Evolutionary conservation across 1,140 invertebrate genomes (phyloP).

Genomic region (Sarcophaga bullata): DNA sequence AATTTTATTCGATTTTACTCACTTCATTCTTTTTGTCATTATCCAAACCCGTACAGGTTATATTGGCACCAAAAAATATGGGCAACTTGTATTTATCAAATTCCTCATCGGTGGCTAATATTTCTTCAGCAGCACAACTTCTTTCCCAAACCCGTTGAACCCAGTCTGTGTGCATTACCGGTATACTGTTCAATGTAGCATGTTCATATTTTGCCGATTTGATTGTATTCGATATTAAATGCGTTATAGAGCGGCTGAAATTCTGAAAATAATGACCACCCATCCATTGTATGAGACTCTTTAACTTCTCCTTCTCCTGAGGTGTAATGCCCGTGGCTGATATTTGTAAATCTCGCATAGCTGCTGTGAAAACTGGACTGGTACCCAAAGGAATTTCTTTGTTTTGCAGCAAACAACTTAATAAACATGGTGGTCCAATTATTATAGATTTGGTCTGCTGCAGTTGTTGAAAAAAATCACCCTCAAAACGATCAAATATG

Average conservation of each 20-base stretch:
- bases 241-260: slow-evolving; percentile 79
- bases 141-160: slow-evolving; percentile 81
- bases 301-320: slow-evolving; percentile 73
- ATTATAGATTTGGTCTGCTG: slow-evolving; percentile 75
- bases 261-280: slow-evolving; percentile 79
- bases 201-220: slow-evolving; percentile 81
- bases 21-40: slow-evolving; percentile 71
- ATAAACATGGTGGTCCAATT: slow-evolving; percentile 82
- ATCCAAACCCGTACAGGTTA: slow-evolving; percentile 82
- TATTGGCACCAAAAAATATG: slow-evolving; percentile 81
- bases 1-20: too few species aligned
- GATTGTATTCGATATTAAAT: slow-evolving; percentile 82
- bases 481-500: slow-evolving; percentile 78
- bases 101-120: slow-evolving; percentile 72
- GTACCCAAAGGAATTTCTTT: slow-evolving; percentile 78
- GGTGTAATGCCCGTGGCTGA: slow-evolving; percentile 77
- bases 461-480: slow-evolving; percentile 74
- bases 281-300: slow-evolving; percentile 82
- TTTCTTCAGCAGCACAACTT: slow-evolving; percentile 69
- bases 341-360: slow-evolving; percentile 81
- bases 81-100: slow-evolving; percentile 78
- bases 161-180: slow-evolving; percentile 84
- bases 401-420: slow-evolving; percentile 76
- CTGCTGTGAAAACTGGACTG: slow-evolving; percentile 81
- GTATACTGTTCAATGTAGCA: slow-evolving; percentile 76